Conservation (phyloP, 2,888 invertebrate genomes). For the Norana najaformis region DNA sequence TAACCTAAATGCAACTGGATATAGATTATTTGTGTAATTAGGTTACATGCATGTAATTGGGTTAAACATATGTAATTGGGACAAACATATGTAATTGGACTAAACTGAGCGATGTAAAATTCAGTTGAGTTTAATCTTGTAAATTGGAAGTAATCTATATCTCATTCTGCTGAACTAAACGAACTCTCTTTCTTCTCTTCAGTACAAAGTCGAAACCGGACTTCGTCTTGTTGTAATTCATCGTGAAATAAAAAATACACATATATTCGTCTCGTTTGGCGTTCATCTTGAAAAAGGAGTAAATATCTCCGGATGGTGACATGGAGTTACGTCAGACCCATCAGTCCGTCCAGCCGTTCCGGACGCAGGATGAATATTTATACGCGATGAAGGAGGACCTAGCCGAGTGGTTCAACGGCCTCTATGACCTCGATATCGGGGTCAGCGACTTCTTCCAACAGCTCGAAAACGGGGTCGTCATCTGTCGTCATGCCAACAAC, state of each 20-base stretch:
- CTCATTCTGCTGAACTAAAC: not conserved
- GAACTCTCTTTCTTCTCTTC: not conserved
- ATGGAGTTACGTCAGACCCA: slow-evolving; percentile 45
- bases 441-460: slow-evolving; percentile 90
- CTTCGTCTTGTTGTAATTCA: not conserved
- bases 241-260: not conserved
- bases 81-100: not conserved
- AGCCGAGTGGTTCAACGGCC: slow-evolving; percentile 90
- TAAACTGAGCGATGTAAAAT: not conserved
- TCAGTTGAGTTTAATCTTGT: not conserved
- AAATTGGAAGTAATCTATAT: not conserved
- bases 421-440: slow-evolving; percentile 82
- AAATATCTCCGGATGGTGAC: not conserved
- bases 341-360: slow-evolving; percentile 84
- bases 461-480: slow-evolving; percentile 87
- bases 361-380: slow-evolving; percentile 92
- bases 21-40: not conserved
- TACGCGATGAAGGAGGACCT: slow-evolving; percentile 97
- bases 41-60: not conserved
- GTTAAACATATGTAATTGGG: not conserved
- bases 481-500: slow-evolving; percentile 94
- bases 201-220: not conserved
- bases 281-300: not conserved
- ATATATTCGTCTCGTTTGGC: not conserved
- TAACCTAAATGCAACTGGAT: not conserved